A percentile compares a stretch with the other conserved stretches of the same genome.
These are phyloP conservation scores for Pocillopora damicornis DNA, from an alignment of 64 coral and sea anemone species.

Conservation along the genomic window DNA sequence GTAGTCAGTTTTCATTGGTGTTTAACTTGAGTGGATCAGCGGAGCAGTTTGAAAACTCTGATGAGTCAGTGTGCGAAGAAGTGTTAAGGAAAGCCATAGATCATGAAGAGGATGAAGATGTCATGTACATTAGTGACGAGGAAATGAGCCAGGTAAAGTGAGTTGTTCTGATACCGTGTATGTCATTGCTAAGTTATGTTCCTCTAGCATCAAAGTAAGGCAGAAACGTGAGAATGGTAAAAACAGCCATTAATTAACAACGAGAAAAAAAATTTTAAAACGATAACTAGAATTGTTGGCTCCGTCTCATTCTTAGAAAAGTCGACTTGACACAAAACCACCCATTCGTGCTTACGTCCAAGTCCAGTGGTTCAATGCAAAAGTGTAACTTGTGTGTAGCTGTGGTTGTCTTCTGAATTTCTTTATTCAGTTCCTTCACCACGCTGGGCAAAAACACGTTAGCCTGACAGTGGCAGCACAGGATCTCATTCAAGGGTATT, in stretches of 20 bases:
- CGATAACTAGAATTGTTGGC: background rate
- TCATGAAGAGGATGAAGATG: background rate
- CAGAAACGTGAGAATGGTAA: background rate
- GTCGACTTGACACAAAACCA: too few species aligned
- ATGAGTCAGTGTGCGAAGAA: background rate
- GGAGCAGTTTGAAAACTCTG: background rate
- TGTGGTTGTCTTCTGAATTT: background rate
- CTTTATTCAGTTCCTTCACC: constrained; percentile 45
- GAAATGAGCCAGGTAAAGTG: constrained; percentile 20
- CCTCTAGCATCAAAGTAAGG: background rate
- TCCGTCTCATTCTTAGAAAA: background rate
- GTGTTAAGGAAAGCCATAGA: constrained; percentile 24
- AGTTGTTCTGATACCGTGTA: background rate
- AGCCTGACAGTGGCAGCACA: constrained; percentile 29
- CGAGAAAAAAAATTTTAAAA: background rate
- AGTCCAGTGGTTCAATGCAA: too few species aligned
- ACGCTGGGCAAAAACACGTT: constrained; percentile 18
- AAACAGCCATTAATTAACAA: too few species aligned
- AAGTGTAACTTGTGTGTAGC: too few species aligned
- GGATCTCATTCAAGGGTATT: constrained; percentile 61
- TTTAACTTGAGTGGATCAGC: constrained; percentile 7
- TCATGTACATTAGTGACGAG: constrained; percentile 14
- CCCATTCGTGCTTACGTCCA: too few species aligned
- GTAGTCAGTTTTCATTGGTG: constrained; percentile 29
- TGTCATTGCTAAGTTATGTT: background rate